Percentiles rank a stretch among this genome's conserved stretches.
Evolutionary conservation across 2,797 vertebrate species (phyloP).

Genomic region (Melanotaenia pygmaea): DNA sequence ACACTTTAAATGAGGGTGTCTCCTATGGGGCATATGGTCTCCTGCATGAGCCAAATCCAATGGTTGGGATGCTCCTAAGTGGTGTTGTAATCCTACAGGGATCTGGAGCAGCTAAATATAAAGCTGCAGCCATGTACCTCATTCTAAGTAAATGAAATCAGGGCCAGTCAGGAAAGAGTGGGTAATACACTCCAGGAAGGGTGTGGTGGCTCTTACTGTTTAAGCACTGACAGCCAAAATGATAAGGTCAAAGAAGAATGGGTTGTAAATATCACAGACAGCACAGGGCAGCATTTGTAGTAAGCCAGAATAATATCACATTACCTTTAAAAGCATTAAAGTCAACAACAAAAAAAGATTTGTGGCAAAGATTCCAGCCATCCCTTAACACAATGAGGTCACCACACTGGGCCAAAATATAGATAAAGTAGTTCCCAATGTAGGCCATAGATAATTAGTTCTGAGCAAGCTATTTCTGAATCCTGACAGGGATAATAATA

Average conservation of each 20-base stretch:
- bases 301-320: conserved; percentile 26
- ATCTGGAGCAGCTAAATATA: conserved; percentile 79
- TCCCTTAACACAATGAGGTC: conserved; percentile 56
- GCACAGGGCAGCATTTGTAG: conserved; percentile 21
- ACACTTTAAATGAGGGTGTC: conserved; percentile 38
- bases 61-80: conserved; percentile 62
- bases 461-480: conserved; percentile 63
- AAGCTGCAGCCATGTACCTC: conserved; percentile 62
- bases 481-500: conserved; percentile 30
- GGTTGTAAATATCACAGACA: conserved; percentile 65
- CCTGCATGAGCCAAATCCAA: conserved; percentile 30
- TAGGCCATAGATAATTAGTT: conserved; percentile 77
- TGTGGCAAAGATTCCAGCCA: conserved; percentile 32
- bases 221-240: conserved; percentile 38
- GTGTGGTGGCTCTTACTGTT: conserved; percentile 62
- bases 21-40: conserved; percentile 14
- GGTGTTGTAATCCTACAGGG: conserved; percentile 73
- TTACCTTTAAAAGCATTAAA: conserved; percentile 9
- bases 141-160: conserved; percentile 77
- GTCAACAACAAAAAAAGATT: conserved; percentile 4
- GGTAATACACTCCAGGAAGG: conserved; percentile 58
- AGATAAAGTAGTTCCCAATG: conserved; percentile 71
- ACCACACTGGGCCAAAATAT: conserved; percentile 40
- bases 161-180: conserved; percentile 74
- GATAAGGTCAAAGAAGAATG: conserved; percentile 79